Base-by-base conservation (phyloP, 2,797 vertebrate species). In the Simalia tracyae region DNA sequence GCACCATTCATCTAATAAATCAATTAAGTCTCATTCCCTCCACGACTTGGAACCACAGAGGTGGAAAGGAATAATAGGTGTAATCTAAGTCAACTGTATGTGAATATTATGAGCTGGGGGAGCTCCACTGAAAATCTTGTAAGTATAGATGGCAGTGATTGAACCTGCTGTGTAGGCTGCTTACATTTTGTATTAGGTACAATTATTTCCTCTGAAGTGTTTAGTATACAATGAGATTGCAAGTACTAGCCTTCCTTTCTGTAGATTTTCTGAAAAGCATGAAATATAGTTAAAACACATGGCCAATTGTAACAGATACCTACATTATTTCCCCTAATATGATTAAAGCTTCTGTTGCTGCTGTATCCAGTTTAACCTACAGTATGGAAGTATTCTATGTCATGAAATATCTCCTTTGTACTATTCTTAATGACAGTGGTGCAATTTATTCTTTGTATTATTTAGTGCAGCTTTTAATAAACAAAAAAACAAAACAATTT, bases 171-270 rank as follows among this genome's bases (percentile, higher is more conserved):
- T 56, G 57, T 90, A 36, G 72, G 57, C 28, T 72, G n/a, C 84
- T 86, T 72, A 5, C 17, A 19, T 90, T 68, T 28, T 72, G 56
- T 86, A 89, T 19, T 76, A 86, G 64, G 19, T 59, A 86, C 42
- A 92, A 76, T 92, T 90, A 92, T 66, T 92, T 90, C 92, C 66
- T 87, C 46, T 0, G 28, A 68, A 60, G 22, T 72, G 26, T 76
- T 66, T 90, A 66, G 56, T 87, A 10, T 86, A 76, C 61, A n/a
- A 86, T 89, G 89, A 72, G 36, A 36, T 57, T 42, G 84, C 24
- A 86, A 89, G 54, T 42, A 89, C 85, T 86, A 89, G 57, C 54
- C 81, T 86, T 8, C 36, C 28, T 86, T 89, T n/a, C 31, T 89
- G 31, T 17, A 86, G 63, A 54, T 85, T 89, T 66, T 86, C 26